phyloP scores from a whole-genome alignment of 2,113 vertebrate species.

The Cololabis saira region DNA sequence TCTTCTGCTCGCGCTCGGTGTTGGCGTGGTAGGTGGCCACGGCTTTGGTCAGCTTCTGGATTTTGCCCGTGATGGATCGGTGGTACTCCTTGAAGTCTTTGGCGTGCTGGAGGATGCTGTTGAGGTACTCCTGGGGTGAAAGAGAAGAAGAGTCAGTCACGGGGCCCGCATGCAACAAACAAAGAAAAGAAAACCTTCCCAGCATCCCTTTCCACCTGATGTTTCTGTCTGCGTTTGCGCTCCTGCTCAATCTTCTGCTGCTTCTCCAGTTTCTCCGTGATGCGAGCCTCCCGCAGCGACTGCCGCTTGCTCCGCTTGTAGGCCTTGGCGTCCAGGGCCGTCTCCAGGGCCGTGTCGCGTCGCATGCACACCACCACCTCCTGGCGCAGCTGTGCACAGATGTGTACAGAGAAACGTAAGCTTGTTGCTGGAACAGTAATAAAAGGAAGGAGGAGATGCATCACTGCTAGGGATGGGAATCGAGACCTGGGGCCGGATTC shows the following conservation, averaged over 20 bases:
- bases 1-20: slow-evolving; percentile 97
- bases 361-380: slow-evolving; percentile 99
- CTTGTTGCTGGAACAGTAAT: not conserved
- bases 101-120: slow-evolving; percentile 96
- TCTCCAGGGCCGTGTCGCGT: slow-evolving; percentile 94
- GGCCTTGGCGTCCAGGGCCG: slow-evolving; percentile 94
- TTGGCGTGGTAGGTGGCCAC: slow-evolving; percentile 97
- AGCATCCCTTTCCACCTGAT: slow-evolving; percentile 95
- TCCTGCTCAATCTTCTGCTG: slow-evolving; percentile 99
- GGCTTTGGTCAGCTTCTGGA: slow-evolving; percentile 95
- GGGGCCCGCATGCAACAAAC: no score
- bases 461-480: no score
- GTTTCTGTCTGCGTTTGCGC: slow-evolving; percentile 94
- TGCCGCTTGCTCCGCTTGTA: slow-evolving; percentile 98
- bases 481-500: no score
- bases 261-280: slow-evolving; percentile 98
- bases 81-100: slow-evolving; percentile 99
- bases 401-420: not conserved
- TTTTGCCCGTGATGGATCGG: slow-evolving; percentile 92
- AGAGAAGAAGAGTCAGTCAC: not conserved
- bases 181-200: slow-evolving; percentile 55
- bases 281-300: slow-evolving; percentile 93
- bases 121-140: slow-evolving; percentile 93
- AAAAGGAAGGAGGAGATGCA: no score
- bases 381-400: slow-evolving; percentile 87